Evolutionary conservation across 2,113 vertebrate species (phyloP).

Genomic region (Dicrurus megarhynchus): DNA sequence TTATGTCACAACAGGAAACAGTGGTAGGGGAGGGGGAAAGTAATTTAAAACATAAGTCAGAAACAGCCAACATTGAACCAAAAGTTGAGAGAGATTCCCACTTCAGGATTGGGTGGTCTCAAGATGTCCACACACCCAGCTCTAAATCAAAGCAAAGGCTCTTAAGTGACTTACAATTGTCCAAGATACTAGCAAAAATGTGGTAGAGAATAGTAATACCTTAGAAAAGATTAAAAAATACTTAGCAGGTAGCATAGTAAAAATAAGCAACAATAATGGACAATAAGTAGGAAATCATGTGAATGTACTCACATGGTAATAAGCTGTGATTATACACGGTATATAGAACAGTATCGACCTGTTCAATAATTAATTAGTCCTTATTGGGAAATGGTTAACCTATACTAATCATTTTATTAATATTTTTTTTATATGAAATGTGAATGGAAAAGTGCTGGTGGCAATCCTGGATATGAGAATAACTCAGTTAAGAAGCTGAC

Average conservation of each 20-base stretch:
- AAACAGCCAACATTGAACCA: not conserved
- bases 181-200: not conserved
- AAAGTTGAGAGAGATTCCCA: not conserved
- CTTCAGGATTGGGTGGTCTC: not conserved
- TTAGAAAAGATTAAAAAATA: not conserved
- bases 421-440: not conserved
- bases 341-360: not conserved
- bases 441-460: not conserved
- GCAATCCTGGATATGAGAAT: not conserved
- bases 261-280: not conserved
- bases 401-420: constrained; percentile 2
- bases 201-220: not conserved
- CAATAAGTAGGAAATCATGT: not conserved
- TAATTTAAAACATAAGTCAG: not conserved
- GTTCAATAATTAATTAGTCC: not conserved
- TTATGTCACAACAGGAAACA: not conserved
- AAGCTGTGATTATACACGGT: not conserved
- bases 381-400: not conserved
- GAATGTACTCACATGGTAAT: not conserved
- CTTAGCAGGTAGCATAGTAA: not conserved
- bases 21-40: not conserved
- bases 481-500: not conserved
- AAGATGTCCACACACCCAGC: not conserved
- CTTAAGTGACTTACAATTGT: not conserved
- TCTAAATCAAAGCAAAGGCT: not conserved